Evolutionary conservation across 2,797 vertebrate species (phyloP).

Genomic region (Spea hammondii): DNA sequence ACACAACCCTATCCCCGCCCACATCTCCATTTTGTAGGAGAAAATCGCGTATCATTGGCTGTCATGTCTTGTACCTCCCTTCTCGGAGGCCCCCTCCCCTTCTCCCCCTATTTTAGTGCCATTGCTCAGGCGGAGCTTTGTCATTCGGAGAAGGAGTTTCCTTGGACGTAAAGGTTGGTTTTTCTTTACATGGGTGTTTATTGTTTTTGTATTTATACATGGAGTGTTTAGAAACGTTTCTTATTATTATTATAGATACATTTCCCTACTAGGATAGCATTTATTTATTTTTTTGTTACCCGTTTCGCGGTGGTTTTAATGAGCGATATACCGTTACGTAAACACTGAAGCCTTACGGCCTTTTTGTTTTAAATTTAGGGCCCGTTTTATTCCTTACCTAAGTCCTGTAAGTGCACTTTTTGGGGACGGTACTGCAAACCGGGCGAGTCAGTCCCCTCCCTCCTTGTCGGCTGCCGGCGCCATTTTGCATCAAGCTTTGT

Average conservation of each 20-base stretch:
- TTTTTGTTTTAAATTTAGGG: no score
- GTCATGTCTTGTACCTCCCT: background rate
- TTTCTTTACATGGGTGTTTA: background rate
- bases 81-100: background rate
- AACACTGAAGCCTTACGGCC: no score
- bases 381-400: background rate
- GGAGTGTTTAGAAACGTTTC: background rate
- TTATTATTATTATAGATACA: background rate
- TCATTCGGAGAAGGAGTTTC: conserved; percentile 35
- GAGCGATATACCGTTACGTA: no score
- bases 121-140: background rate
- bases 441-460: background rate
- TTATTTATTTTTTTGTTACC: no score
- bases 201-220: background rate
- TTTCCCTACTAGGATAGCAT: background rate
- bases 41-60: background rate
- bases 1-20: conserved; percentile 15
- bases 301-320: no score
- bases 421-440: background rate
- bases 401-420: background rate
- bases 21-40: conserved; percentile 56
- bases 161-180: background rate
- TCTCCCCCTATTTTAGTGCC: conserved; percentile 53
- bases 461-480: background rate
- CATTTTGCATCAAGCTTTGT: background rate